Conservation (phyloP, 2,113 vertebrate genomes). For the Poeciliopsis prolifica region DNA sequence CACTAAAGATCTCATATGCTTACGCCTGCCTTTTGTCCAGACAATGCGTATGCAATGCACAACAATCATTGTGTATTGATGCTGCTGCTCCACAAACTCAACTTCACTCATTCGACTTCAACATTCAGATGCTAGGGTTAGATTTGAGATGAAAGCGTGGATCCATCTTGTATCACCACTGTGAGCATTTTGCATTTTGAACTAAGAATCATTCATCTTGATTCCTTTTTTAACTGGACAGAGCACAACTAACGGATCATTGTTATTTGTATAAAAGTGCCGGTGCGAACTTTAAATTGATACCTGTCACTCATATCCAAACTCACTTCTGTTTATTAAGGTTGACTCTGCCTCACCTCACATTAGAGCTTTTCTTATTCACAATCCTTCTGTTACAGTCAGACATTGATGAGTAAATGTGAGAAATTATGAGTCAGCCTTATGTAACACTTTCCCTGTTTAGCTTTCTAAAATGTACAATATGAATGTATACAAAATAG, state of each 20-base stretch:
- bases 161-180: background rate
- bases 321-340: background rate
- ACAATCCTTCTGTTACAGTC: constrained; percentile 42
- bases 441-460: constrained; percentile 38
- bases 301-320: background rate
- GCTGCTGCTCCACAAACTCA: background rate
- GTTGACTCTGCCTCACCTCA: constrained; percentile 54
- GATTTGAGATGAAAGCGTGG: background rate
- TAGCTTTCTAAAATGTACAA: constrained; percentile 34
- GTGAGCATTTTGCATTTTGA: background rate
- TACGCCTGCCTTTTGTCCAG: background rate
- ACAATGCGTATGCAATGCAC: background rate
- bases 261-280: too few species aligned
- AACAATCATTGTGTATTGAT: background rate
- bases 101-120: too few species aligned
- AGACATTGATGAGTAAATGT: constrained; percentile 59
- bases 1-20: background rate
- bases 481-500: constrained; percentile 22
- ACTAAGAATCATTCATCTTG: background rate
- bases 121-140: background rate
- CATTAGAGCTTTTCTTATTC: constrained; percentile 31
- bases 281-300: too few species aligned
- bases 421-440: constrained; percentile 55
- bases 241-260: too few species aligned
- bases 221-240: background rate